Evolutionary conservation across 2,113 vertebrate species (phyloP).

Genomic region (Bungarus multicinctus): DNA sequence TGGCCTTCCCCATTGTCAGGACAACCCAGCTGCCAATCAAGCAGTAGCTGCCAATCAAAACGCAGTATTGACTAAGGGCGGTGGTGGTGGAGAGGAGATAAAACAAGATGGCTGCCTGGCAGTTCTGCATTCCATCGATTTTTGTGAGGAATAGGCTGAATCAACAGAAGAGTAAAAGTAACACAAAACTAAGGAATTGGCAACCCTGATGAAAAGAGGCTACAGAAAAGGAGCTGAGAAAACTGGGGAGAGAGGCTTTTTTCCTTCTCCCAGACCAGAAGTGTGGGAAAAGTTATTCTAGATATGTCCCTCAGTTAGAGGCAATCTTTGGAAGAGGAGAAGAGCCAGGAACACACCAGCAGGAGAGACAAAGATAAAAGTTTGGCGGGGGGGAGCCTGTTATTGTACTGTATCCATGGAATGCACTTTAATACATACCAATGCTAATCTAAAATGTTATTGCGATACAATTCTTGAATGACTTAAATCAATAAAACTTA

Average conservation of each 20-base stretch:
- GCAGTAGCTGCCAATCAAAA: background rate
- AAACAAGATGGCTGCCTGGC: background rate
- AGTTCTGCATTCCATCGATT: background rate
- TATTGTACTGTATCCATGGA: background rate
- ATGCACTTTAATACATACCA: background rate
- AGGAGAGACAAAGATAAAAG: background rate
- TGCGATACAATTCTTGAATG: background rate
- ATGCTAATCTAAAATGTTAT: background rate
- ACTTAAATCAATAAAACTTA: background rate
- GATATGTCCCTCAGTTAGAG: background rate
- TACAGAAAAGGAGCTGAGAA: background rate
- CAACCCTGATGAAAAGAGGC: background rate
- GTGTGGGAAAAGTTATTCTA: background rate
- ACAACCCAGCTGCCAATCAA: background rate
- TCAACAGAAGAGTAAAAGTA: background rate
- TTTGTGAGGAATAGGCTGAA: background rate
- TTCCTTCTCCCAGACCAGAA: background rate
- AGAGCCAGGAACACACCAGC: background rate
- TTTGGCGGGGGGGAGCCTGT: fast-evolving
- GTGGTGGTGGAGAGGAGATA: background rate
- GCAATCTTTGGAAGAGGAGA: background rate
- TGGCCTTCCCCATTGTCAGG: background rate
- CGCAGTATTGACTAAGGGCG: background rate
- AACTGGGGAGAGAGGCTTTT: background rate
- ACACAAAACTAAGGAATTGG: background rate